Base-by-base conservation (phyloP, 2,888 invertebrate species). In the Caenorhabditis sinica region DNA sequence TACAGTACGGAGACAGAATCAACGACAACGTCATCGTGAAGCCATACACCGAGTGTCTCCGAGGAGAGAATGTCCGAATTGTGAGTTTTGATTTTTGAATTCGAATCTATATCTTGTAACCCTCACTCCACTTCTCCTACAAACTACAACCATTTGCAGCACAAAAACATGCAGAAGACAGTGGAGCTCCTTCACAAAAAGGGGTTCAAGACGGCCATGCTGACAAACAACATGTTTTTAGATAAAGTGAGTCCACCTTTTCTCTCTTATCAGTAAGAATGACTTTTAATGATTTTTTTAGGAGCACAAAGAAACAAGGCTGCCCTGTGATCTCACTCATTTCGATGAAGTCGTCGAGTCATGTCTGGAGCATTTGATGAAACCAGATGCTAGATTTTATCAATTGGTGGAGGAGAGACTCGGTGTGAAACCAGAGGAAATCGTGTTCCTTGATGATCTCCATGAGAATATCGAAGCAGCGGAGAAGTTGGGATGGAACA, bases 331-430 rank as follows among this genome's bases (percentile, higher is more conserved):
- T 65, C 73, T 84, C 36, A 74, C 86, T 11, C 76, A 69, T 28
- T 90, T 90, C 68, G 89, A 90, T 56, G 85, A 87, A 36, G 88
- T 90, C 66, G 85, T 90, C 5, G 90, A 90, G 72, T 89, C 89
- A 11, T 89, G 89, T 61, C 25, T 88, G 43, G 85, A 89, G 68
- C 86, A 86, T 1, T 5, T 82, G 9, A 83, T 87, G 77, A 90
- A 90, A 73, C 90, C 90, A 13, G 86, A 90, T 36, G 75, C 82
- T 25, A 68, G 68, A 20, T 87, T 90, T 25, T 90, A 88, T 72
- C 75, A 86, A 65, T 61, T 87, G 13, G 82, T 86, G 11, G 80
- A 82, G 25, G 40, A 82, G 25, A 58, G 87, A 20, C 65, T 86
- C 17, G 81, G 81, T 8, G 61, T 87, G 9, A 79, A 71, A 40